A percentile compares a stretch with the other conserved stretches of the same genome.
These are phyloP conservation scores for Oncorhynchus kisutch DNA, from an alignment of 2,113 vertebrate genomes.

Conservation along the genomic window DNA sequence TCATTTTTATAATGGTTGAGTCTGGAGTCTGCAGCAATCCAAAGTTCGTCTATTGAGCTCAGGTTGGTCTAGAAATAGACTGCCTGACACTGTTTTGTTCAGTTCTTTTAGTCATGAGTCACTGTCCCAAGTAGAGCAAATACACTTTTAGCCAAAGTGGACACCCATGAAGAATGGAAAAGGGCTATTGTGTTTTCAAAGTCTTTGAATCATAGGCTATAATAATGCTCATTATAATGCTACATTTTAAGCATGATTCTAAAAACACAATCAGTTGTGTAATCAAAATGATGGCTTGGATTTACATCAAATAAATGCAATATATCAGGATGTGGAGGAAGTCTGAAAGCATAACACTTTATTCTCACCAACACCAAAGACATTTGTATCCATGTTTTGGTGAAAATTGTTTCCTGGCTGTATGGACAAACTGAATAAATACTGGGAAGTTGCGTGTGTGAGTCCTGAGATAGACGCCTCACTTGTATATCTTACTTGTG, in stretches of 20 bases:
- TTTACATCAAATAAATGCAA: neutral
- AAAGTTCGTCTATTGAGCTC: conserved; percentile 36
- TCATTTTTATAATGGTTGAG: conserved; percentile 48
- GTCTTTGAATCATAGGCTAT: neutral
- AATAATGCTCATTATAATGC: neutral
- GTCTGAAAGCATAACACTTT: neutral
- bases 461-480: neutral
- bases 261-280: conserved; percentile 5
- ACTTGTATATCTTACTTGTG: conserved; percentile 37
- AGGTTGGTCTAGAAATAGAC: conserved; percentile 57
- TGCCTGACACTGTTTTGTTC: conserved; percentile 27
- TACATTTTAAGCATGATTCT: neutral
- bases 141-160: neutral
- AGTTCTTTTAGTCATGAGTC: neutral
- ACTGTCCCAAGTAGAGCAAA: conserved; percentile 31
- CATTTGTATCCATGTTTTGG: too few relatives aligned
- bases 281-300: conserved; percentile 3
- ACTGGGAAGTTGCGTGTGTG: neutral
- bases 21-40: conserved; percentile 35
- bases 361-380: neutral
- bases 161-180: conserved; percentile 2
- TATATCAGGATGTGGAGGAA: neutral
- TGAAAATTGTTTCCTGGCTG: neutral
- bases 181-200: neutral
- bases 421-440: neutral